Conservation (phyloP, 2,797 vertebrate genomes). For the Crypturellus tataupa region DNA sequence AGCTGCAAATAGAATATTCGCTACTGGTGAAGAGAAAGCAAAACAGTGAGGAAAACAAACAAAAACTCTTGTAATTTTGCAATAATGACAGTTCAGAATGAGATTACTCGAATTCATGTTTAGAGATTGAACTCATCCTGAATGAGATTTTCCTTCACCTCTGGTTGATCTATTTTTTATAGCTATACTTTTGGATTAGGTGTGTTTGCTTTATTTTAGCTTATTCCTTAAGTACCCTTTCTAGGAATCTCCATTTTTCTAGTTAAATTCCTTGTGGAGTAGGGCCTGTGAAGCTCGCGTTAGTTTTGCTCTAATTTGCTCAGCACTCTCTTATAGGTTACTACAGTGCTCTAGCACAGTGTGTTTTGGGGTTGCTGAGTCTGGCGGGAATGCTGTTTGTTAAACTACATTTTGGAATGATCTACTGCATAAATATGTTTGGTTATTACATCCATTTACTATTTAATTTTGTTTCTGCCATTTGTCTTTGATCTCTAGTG, state of each 20-base stretch:
- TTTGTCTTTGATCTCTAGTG: background rate
- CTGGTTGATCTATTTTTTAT: background rate
- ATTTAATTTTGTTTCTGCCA: background rate
- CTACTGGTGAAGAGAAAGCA: rapidly evolving
- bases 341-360: background rate
- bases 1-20: background rate
- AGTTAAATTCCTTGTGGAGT: background rate
- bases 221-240: background rate
- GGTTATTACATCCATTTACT: background rate
- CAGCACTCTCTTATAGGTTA: background rate
- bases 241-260: background rate
- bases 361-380: background rate
- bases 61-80: background rate
- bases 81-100: background rate
- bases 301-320: background rate
- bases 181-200: background rate
- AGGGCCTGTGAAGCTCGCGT: background rate
- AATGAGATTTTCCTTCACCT: background rate
- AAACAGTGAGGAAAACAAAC: no score
- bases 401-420: background rate
- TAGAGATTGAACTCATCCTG: background rate
- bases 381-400: background rate
- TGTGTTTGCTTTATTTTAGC: background rate
- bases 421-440: rapidly evolving
- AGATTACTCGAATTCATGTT: background rate